phyloP scores from a whole-genome alignment of 2,888 invertebrate genomes.

The Epinotia ramella region DNA sequence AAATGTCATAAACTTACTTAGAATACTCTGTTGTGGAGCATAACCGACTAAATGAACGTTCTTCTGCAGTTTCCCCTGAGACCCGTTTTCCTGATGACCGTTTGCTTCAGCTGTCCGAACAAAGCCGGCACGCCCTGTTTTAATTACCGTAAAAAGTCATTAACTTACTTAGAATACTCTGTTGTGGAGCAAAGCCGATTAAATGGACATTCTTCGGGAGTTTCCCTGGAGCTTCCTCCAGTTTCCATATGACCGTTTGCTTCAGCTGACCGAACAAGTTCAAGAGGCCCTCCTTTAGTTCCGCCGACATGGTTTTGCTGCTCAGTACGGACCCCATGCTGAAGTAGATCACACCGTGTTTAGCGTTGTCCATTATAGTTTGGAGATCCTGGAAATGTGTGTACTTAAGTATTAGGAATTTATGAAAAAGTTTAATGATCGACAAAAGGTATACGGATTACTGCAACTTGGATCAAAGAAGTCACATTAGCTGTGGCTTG shows the following conservation, averaged over 20 bases:
- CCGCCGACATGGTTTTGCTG: slow-evolving; percentile 59
- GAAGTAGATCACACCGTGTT: slow-evolving; percentile 70
- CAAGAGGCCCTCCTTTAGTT: slow-evolving; percentile 57
- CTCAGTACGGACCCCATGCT: slow-evolving; percentile 71
- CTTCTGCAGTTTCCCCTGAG: slow-evolving; percentile 60
- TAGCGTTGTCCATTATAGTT: slow-evolving; percentile 62
- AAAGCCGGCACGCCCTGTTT: slow-evolving; percentile 60
- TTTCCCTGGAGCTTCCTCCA: slow-evolving; percentile 63
- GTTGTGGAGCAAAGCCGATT: slow-evolving; percentile 71
- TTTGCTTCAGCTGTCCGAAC: slow-evolving; percentile 70
- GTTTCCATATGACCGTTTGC: slow-evolving; percentile 78
- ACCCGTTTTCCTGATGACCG: slow-evolving; percentile 76
- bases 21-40: slow-evolving; percentile 65
- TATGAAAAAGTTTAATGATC: neutral
- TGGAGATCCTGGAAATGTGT: slow-evolving; percentile 58
- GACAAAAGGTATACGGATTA: too few relatives aligned
- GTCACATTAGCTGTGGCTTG: too few relatives aligned
- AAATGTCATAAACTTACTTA: slow-evolving; percentile 4
- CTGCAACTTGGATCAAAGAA: too few relatives aligned
- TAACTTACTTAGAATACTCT: slow-evolving; percentile 46
- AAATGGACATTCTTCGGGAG: slow-evolving; percentile 71
- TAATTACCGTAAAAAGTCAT: slow-evolving; percentile 35
- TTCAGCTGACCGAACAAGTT: slow-evolving; percentile 68
- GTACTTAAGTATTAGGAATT: neutral
- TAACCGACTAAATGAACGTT: slow-evolving; percentile 74